A percentile compares a stretch with the other conserved stretches of the same genome.
Conservation (phyloP, 2,888 invertebrate species). For the Chydorus sphaericus region DNA sequence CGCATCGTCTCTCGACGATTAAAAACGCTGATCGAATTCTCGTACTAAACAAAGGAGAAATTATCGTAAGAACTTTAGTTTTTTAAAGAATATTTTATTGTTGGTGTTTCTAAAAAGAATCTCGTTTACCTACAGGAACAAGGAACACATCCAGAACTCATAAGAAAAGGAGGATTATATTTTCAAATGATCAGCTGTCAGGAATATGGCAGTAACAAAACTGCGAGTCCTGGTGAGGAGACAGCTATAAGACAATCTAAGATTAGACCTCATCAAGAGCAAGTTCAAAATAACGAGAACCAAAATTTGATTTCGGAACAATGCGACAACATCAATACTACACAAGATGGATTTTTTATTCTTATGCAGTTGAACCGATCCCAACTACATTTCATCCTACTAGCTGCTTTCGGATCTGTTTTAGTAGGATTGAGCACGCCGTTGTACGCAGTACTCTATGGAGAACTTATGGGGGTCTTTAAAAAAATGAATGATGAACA, state of each 20-base stretch:
- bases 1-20: slow-evolving; percentile 26
- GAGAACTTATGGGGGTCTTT: slow-evolving; percentile 48
- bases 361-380: slow-evolving; percentile 49
- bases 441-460: slow-evolving; percentile 60
- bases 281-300: too few species aligned
- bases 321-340: too few species aligned
- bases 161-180: slow-evolving; percentile 48
- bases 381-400: slow-evolving; percentile 49
- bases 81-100: neutral
- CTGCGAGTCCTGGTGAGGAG: too few species aligned
- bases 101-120: slow-evolving; percentile 17
- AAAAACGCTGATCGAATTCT: slow-evolving; percentile 25
- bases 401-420: slow-evolving; percentile 45
- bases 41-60: slow-evolving; percentile 47
- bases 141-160: slow-evolving; percentile 53
- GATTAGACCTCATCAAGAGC: neutral
- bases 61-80: neutral
- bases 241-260: too few species aligned
- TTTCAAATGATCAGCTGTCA: slow-evolving; percentile 54
- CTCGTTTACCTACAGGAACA: slow-evolving; percentile 41
- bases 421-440: slow-evolving; percentile 56
- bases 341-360: slow-evolving; percentile 23
- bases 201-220: too few species aligned
- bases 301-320: too few species aligned
- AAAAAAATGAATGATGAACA: slow-evolving; percentile 22